Base-by-base conservation (phyloP, 2,888 invertebrate genomes). In the Euproctis similis region DNA sequence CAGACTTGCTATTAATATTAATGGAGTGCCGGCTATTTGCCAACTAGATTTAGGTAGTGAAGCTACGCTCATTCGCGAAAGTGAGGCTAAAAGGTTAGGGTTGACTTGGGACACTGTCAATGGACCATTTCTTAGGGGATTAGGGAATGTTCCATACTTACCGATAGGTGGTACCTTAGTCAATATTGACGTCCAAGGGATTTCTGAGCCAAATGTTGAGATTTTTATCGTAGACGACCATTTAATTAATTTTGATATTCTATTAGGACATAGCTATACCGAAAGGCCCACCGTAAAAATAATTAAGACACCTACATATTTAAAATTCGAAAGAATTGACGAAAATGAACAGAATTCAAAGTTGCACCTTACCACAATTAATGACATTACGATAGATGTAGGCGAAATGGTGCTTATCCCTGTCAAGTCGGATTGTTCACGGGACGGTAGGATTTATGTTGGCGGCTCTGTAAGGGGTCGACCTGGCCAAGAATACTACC, bases 241-340 rank as follows among this genome's bases (percentile, higher is more conserved):
- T 10, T 10, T 37, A 1, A 26, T 42, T 8, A 39, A 26, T 16
- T 33, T 23, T 11, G 24, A 28, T 9, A 8, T 39, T 1, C 23
- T 44, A 9, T 12, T 40, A 9, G 39, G 39, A 1, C 37, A 41
- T 16, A 32, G 24, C 4, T 39, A 39, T 28, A 41, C 40, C 1
- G 40, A 39, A 31, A 32, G 26, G 14, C 31, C 44, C 2, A 6
- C 22, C 4, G 26, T 40, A 10, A 16, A 24, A 8, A 36, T 40
- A n/a, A 35, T 20, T 2, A 44, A 44, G 24, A 39, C 43, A 5
- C 8, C 28, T 8, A 21, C 26, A 4, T 12, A 32, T 2, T n/a
- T 39, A 1, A 31, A 23, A 3, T 35, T 41, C 26, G 10, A 31
- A 28, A 4, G 22, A 26, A 10, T 23, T 2, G 7, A 4, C 2